Percentiles rank a stretch among this genome's conserved stretches.
Evolutionary conservation across 2,113 vertebrate species (phyloP).

Genomic region (Stomatorhinus ivindoensis): DNA sequence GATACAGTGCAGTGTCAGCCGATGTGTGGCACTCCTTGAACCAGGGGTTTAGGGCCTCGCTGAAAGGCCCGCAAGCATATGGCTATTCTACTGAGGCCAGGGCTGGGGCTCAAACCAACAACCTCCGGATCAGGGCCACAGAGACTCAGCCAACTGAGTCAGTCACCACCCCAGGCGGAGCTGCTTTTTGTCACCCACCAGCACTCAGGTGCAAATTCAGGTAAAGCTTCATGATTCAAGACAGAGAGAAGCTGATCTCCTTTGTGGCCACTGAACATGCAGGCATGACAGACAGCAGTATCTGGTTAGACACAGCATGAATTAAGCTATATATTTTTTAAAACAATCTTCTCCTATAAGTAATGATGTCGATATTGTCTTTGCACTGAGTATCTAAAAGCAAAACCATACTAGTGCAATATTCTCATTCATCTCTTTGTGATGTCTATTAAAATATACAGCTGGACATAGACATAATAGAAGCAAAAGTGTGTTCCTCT

Average conservation of each 20-base stretch:
- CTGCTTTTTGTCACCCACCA: background rate
- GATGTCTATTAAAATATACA: background rate
- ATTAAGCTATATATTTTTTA: background rate
- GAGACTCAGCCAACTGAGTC: no score
- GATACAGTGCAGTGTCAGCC: no score
- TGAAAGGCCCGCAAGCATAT: no score
- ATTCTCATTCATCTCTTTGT: background rate
- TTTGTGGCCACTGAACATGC: background rate
- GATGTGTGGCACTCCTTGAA: no score
- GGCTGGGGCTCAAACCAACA: no score
- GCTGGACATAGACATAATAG: background rate
- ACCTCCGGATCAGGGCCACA: no score
- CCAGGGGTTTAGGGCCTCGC: no score
- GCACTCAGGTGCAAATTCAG: background rate
- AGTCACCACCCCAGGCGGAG: accelerated
- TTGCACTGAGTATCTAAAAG: background rate
- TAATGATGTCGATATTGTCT: background rate
- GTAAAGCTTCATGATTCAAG: background rate
- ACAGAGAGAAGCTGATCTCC: background rate
- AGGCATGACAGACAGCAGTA: background rate
- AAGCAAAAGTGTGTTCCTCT: background rate
- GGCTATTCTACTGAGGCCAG: no score
- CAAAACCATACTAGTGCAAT: background rate
- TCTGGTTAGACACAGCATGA: background rate
- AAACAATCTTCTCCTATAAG: background rate